Evolutionary conservation across 2,797 vertebrate species (phyloP).

Genomic region (Hippoglossus hippoglossus): DNA sequence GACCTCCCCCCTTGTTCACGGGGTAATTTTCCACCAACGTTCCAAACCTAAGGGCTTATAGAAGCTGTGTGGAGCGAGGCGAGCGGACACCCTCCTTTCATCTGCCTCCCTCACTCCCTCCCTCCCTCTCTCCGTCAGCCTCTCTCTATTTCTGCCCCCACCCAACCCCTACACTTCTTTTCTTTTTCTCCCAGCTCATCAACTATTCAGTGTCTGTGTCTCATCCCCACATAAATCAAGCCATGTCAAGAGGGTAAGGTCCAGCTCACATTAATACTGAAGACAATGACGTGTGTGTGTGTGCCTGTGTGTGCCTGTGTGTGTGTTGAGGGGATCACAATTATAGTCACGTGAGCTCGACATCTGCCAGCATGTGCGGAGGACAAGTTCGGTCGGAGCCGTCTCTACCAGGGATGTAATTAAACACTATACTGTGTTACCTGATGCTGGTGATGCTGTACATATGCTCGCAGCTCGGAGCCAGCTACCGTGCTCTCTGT

Average conservation of each 20-base stretch:
- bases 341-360: constrained; percentile 68
- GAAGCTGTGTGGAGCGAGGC: constrained; percentile 58
- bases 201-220: constrained; percentile 86
- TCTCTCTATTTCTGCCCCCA: constrained; percentile 72
- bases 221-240: constrained; percentile 82
- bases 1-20: constrained; percentile 63
- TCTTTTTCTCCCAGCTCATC: constrained; percentile 82
- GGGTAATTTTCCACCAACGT: constrained; percentile 72
- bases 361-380: constrained; percentile 62
- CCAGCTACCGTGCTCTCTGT: constrained; percentile 39
- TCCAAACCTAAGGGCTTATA: constrained; percentile 65
- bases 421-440: constrained; percentile 71
- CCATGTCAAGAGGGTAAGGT: constrained; percentile 72
- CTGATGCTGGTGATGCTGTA: constrained; percentile 70
- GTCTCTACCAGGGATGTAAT: constrained; percentile 66
- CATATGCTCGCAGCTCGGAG: constrained; percentile 42
- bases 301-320: constrained; percentile 14
- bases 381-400: constrained; percentile 50
- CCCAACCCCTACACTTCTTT: constrained; percentile 64
- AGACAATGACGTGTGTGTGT: constrained; percentile 51
- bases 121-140: constrained; percentile 26
- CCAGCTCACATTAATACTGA: constrained; percentile 71
- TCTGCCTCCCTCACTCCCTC: constrained; percentile 37
- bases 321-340: constrained; percentile 52
- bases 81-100: constrained; percentile 60